Percentiles rank a stretch among this genome's conserved stretches.
phyloP scores from a whole-genome alignment of 1,140 invertebrate species.

The Marisa cornuarietis region DNA sequence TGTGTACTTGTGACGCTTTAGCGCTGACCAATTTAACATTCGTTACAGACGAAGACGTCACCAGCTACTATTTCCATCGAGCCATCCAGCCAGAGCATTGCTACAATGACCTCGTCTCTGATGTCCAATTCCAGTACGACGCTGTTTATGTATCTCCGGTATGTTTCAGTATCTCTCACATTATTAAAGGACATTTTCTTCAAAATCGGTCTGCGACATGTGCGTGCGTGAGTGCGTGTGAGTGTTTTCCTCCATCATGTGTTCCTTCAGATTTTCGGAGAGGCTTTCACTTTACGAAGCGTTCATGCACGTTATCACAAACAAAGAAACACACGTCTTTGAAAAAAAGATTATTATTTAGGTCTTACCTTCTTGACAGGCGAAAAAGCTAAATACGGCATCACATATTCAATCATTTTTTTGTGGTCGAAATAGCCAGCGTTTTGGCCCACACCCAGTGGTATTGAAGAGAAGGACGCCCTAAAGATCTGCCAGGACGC shows the following conservation, averaged over 20 bases:
- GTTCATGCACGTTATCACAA: no score
- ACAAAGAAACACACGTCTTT: no score
- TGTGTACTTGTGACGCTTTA: background rate
- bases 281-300: no score
- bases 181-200: background rate
- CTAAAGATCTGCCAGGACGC: conserved; percentile 25
- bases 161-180: background rate
- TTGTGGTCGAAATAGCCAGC: background rate
- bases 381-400: no score
- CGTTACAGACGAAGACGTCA: conserved; percentile 27
- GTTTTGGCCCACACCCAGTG: conserved; percentile 32
- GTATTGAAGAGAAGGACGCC: conserved; percentile 25
- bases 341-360: no score
- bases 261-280: no score
- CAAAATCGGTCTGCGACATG: no score
- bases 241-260: no score
- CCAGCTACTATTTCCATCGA: background rate
- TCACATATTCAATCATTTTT: background rate
- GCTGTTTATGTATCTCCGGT: conserved; percentile 22
- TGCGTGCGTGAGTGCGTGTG: no score
- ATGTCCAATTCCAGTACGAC: conserved; percentile 21
- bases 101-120: conserved; percentile 7
- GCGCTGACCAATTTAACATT: background rate
- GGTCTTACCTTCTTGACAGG: no score
- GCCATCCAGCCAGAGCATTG: conserved; percentile 25